Conservation (phyloP, 2,113 vertebrate species). For the Urocolius indicus region DNA sequence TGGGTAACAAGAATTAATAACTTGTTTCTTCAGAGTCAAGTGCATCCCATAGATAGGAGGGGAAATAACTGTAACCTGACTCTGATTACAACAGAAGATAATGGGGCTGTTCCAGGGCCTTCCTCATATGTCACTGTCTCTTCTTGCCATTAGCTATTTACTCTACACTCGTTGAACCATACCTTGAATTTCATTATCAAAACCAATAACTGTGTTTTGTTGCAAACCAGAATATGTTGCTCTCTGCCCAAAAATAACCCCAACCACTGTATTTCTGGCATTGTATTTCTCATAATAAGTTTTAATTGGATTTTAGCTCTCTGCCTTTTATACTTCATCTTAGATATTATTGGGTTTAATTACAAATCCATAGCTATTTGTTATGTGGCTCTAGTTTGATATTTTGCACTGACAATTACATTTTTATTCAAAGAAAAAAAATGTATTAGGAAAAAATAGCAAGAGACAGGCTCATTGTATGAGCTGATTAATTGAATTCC, state of each 20-base stretch:
- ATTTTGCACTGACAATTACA: constrained; percentile 75
- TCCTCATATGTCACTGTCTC: not conserved
- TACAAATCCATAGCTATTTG: constrained; percentile 77
- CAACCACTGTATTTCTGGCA: not conserved
- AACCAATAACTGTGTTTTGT: constrained; percentile 9
- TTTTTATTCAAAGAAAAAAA: constrained; percentile 78
- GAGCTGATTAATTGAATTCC: constrained; percentile 78
- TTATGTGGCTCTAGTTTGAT: constrained; percentile 73
- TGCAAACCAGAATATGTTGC: not conserved
- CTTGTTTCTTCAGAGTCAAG: not conserved
- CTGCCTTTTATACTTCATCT: constrained; percentile 62
- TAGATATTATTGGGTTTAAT: constrained; percentile 73
- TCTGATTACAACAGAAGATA: not conserved
- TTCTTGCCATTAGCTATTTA: not conserved
- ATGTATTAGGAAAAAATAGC: constrained; percentile 71
- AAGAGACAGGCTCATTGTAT: constrained; percentile 64
- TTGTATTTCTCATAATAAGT: constrained; percentile 68
- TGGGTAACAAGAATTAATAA: not conserved
- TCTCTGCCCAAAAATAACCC: not conserved
- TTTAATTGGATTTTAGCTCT: constrained; percentile 76
- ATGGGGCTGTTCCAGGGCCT: not conserved
- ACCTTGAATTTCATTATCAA: constrained; percentile 23
- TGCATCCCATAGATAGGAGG: not conserved
- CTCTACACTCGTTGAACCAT: not conserved
- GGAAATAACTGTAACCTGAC: not conserved